These are phyloP conservation scores for Eupithecia abbreviata DNA, from an alignment of 2,888 invertebrate genomes.

Conservation along the genomic window DNA sequence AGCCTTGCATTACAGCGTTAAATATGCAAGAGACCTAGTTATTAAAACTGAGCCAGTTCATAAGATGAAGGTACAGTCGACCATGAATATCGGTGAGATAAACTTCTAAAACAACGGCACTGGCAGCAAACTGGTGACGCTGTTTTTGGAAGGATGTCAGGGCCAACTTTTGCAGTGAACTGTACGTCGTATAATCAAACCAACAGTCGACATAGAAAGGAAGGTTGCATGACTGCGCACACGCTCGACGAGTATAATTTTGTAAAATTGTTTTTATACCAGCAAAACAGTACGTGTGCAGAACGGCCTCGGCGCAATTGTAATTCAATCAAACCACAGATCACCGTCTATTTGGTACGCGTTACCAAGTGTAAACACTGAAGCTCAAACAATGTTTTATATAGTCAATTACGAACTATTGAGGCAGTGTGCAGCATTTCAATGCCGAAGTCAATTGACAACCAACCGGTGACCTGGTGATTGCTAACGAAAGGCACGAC, in stretches of 20 bases:
- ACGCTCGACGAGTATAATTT: conserved; percentile 53
- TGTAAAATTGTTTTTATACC: conserved; percentile 53
- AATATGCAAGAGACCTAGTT: conserved; percentile 31
- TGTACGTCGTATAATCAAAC: conserved; percentile 37
- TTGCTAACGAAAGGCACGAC: conserved; percentile 53
- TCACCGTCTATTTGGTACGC: conserved; percentile 47
- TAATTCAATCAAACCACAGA: conserved; percentile 61
- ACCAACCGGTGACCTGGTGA: conserved; percentile 59
- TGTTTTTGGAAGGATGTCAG: conserved; percentile 11
- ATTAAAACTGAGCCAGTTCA: conserved; percentile 19
- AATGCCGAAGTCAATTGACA: conserved; percentile 61
- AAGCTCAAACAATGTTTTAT: conserved; percentile 43
- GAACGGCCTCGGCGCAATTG: conserved; percentile 60
- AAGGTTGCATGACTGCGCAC: conserved; percentile 57
- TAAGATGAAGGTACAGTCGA: conserved; percentile 20
- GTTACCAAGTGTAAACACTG: conserved; percentile 53
- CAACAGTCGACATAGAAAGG: conserved; percentile 49
- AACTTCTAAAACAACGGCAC: neutral
- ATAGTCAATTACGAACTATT: conserved; percentile 53
- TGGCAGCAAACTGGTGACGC: neutral
- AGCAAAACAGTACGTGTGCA: conserved; percentile 45
- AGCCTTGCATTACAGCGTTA: neutral
- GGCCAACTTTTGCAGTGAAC: conserved; percentile 13
- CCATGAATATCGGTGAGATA: neutral
- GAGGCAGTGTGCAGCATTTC: conserved; percentile 63